A percentile compares a stretch with the other conserved stretches of the same genome.
Conservation (phyloP, 2,888 invertebrate genomes). For the Sturmia bella region DNA sequence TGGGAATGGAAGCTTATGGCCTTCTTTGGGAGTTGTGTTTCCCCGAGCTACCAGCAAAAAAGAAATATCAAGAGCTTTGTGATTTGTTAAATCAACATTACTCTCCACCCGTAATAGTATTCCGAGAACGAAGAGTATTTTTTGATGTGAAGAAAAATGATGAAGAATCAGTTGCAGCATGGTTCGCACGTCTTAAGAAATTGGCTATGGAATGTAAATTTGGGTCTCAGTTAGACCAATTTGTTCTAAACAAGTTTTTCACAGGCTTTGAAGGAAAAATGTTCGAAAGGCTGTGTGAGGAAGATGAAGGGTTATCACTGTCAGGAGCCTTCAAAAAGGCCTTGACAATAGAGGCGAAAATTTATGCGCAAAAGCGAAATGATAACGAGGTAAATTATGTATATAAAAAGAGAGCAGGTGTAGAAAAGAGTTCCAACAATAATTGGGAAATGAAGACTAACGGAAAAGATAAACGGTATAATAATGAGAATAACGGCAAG, state of each 20-base stretch:
- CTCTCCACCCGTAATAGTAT: constrained; percentile 52
- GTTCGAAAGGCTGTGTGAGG: constrained; percentile 7
- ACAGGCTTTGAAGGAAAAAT: constrained; percentile 39
- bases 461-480: constrained; percentile 10
- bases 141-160: constrained; percentile 46
- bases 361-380: background rate
- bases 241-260: constrained; percentile 34
- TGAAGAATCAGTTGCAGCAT: too few relatives aligned
- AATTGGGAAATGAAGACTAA: background rate
- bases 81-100: constrained; percentile 48
- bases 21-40: too few relatives aligned
- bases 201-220: constrained; percentile 51
- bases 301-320: constrained; percentile 16
- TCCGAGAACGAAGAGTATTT: constrained; percentile 21
- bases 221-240: constrained; percentile 26
- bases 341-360: constrained; percentile 19
- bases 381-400: too few relatives aligned
- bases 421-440: background rate
- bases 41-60: constrained; percentile 5
- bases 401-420: too few relatives aligned
- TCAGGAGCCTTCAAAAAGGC: constrained; percentile 19
- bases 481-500: constrained; percentile 11
- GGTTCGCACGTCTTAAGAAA: constrained; percentile 19
- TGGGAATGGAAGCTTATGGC: too few relatives aligned
- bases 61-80: constrained; percentile 51